Conservation (phyloP, 2,797 vertebrate genomes). For the Chiloscyllium punctatum region DNA sequence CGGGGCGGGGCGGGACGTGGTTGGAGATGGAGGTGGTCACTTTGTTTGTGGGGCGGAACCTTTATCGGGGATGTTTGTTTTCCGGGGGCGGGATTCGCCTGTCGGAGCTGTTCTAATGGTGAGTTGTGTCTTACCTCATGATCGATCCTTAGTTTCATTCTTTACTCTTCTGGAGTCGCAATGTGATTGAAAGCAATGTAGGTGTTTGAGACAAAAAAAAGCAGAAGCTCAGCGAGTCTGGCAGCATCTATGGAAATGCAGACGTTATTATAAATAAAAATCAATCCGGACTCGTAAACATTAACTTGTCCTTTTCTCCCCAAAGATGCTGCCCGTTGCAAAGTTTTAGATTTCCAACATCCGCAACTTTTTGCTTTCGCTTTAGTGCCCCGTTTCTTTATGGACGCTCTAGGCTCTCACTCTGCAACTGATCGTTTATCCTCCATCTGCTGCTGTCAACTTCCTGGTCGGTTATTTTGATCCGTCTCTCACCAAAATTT, state of each 20-base stretch:
- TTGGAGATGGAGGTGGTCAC: too few species aligned
- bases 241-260: too few species aligned
- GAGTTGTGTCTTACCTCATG: neutral
- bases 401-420: neutral
- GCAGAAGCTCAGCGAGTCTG: too few species aligned
- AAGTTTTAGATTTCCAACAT: too few species aligned
- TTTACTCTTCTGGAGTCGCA: neutral
- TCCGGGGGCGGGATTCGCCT: neutral
- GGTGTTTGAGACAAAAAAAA: too few species aligned
- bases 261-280: too few species aligned
- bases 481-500: neutral
- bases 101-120: neutral
- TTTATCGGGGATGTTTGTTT: rapidly evolving
- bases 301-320: too few species aligned
- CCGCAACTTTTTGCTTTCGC: too few species aligned
- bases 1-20: neutral
- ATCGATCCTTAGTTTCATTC: neutral
- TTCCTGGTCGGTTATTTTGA: neutral
- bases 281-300: too few species aligned
- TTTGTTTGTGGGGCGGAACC: neutral
- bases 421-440: neutral
- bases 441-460: neutral
- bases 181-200: too few species aligned
- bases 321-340: too few species aligned
- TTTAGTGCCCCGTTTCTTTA: neutral